These are phyloP conservation scores for Drosophila santomea DNA, from an alignment of 1,140 invertebrate genomes.

Conservation along the genomic window DNA sequence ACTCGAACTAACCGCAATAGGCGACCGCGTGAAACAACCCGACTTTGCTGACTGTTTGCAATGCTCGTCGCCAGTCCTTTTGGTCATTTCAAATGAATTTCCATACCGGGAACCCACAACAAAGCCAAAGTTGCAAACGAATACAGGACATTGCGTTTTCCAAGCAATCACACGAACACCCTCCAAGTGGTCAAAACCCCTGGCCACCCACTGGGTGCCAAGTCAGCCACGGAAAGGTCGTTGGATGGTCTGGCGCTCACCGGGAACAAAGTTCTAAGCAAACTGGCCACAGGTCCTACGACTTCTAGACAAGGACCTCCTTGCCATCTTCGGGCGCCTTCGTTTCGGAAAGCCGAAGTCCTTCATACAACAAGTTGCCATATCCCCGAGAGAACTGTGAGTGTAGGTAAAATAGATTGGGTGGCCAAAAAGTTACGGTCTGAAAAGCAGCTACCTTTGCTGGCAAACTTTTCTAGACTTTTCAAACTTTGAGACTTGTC, in stretches of 20 bases:
- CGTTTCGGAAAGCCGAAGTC: conserved; percentile 31
- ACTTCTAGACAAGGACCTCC: conserved; percentile 20
- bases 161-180: conserved; percentile 36
- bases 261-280: conserved; percentile 6
- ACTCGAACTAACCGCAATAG: neutral
- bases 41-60: conserved; percentile 60
- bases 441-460: neutral
- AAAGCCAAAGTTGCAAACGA: conserved; percentile 72
- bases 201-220: conserved; percentile 5
- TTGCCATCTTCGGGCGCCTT: conserved; percentile 52
- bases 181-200: neutral
- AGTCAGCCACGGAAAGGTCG: conserved; percentile 33
- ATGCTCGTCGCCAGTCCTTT: conserved; percentile 12
- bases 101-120: conserved; percentile 59
- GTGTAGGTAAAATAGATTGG: neutral
- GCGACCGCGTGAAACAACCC: conserved; percentile 36
- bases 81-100: conserved; percentile 54
- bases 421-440: neutral
- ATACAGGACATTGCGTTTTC: conserved; percentile 77
- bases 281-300: conserved; percentile 51
- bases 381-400: conserved; percentile 7
- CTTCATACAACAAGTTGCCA: conserved; percentile 25
- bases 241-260: conserved; percentile 17
- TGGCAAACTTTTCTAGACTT: no score
- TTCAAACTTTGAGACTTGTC: no score